phyloP scores from a whole-genome alignment of 1,140 invertebrate genomes.

The Caenorhabditis remanei region DNA sequence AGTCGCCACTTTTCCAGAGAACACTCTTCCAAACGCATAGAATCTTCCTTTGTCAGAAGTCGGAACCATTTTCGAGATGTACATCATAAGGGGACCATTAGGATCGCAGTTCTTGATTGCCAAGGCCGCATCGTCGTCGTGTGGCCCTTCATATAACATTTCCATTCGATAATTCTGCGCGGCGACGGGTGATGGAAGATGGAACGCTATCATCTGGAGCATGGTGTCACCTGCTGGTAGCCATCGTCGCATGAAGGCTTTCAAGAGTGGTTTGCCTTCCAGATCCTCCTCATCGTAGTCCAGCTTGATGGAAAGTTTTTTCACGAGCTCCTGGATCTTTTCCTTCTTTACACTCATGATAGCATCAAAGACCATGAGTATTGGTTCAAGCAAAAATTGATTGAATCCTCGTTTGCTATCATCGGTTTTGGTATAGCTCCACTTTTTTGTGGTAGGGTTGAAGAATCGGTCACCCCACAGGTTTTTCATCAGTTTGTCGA shows the following conservation, averaged over 20 bases:
- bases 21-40: conserved; percentile 99
- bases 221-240: conserved; percentile 97
- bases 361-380: conserved; percentile 91
- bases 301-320: conserved; percentile 91
- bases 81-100: conserved; percentile 98
- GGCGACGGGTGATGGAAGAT: conserved; percentile 96
- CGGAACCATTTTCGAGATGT: conserved; percentile 99
- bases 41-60: conserved; percentile 99
- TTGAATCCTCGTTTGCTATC: conserved; percentile 94
- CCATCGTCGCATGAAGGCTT: conserved; percentile 97
- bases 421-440: conserved; percentile 89
- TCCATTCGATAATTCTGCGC: conserved; percentile 99
- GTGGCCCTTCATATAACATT: conserved; percentile 97
- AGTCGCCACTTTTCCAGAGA: conserved; percentile 93
- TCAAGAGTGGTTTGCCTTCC: conserved; percentile 81
- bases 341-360: conserved; percentile 99
- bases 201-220: conserved; percentile 99
- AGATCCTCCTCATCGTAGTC: conserved; percentile 95
- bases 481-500: conserved; percentile 91
- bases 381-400: conserved; percentile 97
- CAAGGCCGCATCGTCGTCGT: conserved; percentile 92
- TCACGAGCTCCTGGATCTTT: conserved; percentile 87
- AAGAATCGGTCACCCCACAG: conserved; percentile 97
- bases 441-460: conserved; percentile 96
- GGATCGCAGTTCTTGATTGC: conserved; percentile 90